Percentiles rank a stretch among this genome's conserved stretches.
Conservation (phyloP, 2,113 vertebrate genomes). For the Dendrocopos noguchii region DNA sequence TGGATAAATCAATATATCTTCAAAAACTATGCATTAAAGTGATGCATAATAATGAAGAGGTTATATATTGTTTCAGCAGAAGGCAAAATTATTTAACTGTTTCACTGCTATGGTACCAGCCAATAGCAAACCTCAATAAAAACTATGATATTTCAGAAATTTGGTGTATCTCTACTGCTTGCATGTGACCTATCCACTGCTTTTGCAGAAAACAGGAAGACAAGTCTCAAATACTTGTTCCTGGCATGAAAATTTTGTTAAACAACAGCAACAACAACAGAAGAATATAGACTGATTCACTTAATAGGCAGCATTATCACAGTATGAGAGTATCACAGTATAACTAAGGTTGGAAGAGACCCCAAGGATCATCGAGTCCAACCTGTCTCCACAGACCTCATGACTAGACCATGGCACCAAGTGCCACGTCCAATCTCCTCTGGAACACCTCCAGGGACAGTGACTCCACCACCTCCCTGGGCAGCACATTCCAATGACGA, state of each 20-base stretch:
- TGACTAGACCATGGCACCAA: too few relatives aligned
- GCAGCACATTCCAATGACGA: too few relatives aligned
- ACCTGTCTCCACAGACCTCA: too few relatives aligned
- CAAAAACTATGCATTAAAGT: conserved; percentile 29
- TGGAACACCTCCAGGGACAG: too few relatives aligned
- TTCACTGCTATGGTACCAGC: neutral
- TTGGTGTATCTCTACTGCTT: neutral
- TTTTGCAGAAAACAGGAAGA: neutral
- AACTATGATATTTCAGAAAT: neutral
- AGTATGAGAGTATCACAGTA: too few relatives aligned
- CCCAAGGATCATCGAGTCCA: too few relatives aligned
- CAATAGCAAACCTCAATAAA: neutral
- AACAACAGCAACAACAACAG: neutral
- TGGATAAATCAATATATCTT: conserved; percentile 55
- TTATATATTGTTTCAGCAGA: conserved; percentile 50
- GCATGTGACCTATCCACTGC: neutral
- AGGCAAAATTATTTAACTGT: conserved; percentile 37
- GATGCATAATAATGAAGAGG: conserved; percentile 20
- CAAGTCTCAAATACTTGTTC: neutral
- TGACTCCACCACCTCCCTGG: too few relatives aligned
- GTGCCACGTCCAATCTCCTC: too few relatives aligned
- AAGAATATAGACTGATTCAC: neutral
- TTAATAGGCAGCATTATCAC: neutral
- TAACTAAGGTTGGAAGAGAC: too few relatives aligned
- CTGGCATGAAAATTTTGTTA: neutral